Conservation (phyloP, 1,140 invertebrate genomes). For the Aphaenogaster floridana region DNA sequence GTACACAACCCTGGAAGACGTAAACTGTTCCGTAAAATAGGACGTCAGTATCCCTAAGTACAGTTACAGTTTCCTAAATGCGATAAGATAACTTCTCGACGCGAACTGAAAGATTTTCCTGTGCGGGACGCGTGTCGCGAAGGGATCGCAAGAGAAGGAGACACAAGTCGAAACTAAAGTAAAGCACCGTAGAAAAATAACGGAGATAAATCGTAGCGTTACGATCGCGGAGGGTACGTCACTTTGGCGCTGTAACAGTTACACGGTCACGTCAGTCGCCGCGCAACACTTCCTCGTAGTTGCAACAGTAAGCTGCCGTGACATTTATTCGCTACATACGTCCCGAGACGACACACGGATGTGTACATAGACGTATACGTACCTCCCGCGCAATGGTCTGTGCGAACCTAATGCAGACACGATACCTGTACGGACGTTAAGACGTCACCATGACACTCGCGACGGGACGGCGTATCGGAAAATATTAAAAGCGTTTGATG, state of each 20-base stretch:
- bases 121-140: neutral
- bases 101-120: constrained; percentile 6
- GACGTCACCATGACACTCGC: constrained; percentile 5
- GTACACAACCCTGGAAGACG: neutral
- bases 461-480: constrained; percentile 26
- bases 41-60: neutral
- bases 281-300: constrained; percentile 12
- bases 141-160: neutral
- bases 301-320: constrained; percentile 23
- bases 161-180: neutral
- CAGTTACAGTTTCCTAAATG: constrained; percentile 35
- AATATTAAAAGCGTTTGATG: constrained; percentile 47
- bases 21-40: constrained; percentile 4
- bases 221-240: constrained; percentile 28
- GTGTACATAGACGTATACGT: neutral
- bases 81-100: constrained; percentile 21
- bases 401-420: constrained; percentile 1
- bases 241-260: constrained; percentile 32
- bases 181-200: constrained; percentile 38
- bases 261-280: constrained; percentile 40
- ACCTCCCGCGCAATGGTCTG: neutral
- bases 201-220: constrained; percentile 50
- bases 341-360: neutral
- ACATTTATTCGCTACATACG: constrained; percentile 39
- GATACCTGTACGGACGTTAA: neutral